Evolutionary conservation across 2,888 invertebrate genomes (phyloP), one percentile per base, ranked within the genome.

Genomic region (Drosophila hamatofila): DNA sequence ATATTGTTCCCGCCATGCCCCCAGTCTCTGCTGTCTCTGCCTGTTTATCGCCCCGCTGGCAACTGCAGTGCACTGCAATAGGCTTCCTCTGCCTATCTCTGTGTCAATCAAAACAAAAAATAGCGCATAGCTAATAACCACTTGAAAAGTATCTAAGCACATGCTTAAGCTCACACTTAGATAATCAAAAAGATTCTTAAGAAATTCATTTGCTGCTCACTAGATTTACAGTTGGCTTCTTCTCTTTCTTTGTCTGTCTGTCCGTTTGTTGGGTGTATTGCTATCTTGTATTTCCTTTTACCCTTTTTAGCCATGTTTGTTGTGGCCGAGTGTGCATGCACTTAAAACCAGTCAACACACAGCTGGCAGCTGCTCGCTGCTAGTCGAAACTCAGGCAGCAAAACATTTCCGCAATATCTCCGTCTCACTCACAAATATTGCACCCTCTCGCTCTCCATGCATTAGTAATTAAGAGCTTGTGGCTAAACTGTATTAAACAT

Each of bases 401-500:
- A 89, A 83, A 80, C 83, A 90, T 90, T 86, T 86, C 85, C 85
- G 90, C 85, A 76, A 89, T 83, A 75, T 76, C 68, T 71, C 52
- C 48, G 64, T 66, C 78, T 68, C 83, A 54, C 81, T 74, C 66
- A 41, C 58, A 55, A 51, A 0, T 7, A 30, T 25, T 8, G 7
- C n/a, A 8, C 54, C n/a, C 48, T 62, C 51, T 42, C 46, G n/a
- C 46, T n/a, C 59, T 42, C 48, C 41, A 54, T 77, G 81, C 83
- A 85, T 91, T 90, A 82, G 86, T 91, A 89, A 91, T 91, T 91
- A 91, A 91, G 91, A 89, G 89, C 91, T 91, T 91, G 91, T 88
- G 92, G 91, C 91, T 91, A 91, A 91, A 91, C 90, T 91, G 91
- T 91, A 91, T 91, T 91, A 91, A 91, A 91, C 89, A 91, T 91